Evolutionary conservation across 2,888 invertebrate genomes (phyloP).

Genomic region (Agriopis marginaria): DNA sequence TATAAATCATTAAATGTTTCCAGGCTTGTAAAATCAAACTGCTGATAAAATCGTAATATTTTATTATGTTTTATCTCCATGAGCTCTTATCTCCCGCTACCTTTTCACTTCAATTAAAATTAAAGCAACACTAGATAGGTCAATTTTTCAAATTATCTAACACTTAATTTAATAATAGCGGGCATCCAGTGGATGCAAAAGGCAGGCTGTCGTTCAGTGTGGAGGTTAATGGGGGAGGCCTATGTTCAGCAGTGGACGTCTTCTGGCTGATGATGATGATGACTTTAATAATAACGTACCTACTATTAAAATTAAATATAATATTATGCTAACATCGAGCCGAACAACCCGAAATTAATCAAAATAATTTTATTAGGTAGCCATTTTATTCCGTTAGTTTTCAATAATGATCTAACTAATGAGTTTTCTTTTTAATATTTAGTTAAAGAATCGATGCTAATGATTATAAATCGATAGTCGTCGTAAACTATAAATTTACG

Average conservation of each 20-base stretch:
- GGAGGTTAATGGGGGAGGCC: no score
- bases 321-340: background rate
- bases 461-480: constrained; percentile 12
- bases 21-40: constrained; percentile 16
- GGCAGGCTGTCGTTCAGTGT: no score
- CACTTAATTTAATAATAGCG: no score
- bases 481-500: constrained; percentile 2
- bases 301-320: background rate
- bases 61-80: constrained; percentile 10
- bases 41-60: constrained; percentile 4
- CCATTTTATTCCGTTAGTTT: background rate
- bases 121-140: no score
- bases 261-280: no score
- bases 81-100: no score
- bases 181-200: no score
- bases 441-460: background rate
- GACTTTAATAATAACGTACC: no score
- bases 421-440: background rate
- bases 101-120: no score
- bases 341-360: constrained; percentile 10
- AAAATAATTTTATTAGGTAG: constrained; percentile 11
- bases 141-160: no score
- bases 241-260: no score
- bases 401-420: constrained; percentile 8
- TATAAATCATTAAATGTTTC: constrained; percentile 17